A percentile compares a stretch with the other conserved stretches of the same genome.
Evolutionary conservation across 2,888 invertebrate species (phyloP).

Genomic region (Siphlonurus alternatus): DNA sequence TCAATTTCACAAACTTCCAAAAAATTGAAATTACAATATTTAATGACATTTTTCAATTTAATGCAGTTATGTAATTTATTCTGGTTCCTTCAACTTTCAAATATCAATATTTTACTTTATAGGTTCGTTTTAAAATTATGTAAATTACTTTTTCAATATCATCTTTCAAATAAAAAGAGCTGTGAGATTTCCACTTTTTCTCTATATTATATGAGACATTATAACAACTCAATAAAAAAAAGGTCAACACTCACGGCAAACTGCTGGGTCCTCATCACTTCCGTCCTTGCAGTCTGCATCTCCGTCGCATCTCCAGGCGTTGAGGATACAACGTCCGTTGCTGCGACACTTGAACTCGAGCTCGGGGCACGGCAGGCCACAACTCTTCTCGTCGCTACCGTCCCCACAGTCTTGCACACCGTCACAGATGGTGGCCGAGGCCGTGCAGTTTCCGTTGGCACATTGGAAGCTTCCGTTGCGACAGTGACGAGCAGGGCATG

Average conservation of each 20-base stretch:
- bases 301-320: slow-evolving; percentile 86
- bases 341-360: slow-evolving; percentile 80
- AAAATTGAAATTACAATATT: no score
- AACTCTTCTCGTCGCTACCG: slow-evolving; percentile 70
- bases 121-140: no score
- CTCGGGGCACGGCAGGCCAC: slow-evolving; percentile 68
- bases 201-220: no score
- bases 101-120: no score
- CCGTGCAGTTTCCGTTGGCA: slow-evolving; percentile 79
- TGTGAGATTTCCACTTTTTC: no score
- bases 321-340: slow-evolving; percentile 74
- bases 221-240: no score
- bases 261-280: slow-evolving; percentile 77
- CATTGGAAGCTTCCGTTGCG: slow-evolving; percentile 89
- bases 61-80: no score
- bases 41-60: no score
- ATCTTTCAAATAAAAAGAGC: no score
- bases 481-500: slow-evolving; percentile 72
- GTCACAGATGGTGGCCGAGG: slow-evolving; percentile 84
- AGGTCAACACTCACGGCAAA: slow-evolving; percentile 47
- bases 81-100: no score
- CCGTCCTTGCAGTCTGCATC: slow-evolving; percentile 89
- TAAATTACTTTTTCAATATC: no score
- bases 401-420: slow-evolving; percentile 88
- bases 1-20: no score